Percentiles rank a stretch among this genome's conserved stretches.
These are phyloP conservation scores for Aquatica leii DNA, from an alignment of 2,888 invertebrate genomes.

Conservation along the genomic window DNA sequence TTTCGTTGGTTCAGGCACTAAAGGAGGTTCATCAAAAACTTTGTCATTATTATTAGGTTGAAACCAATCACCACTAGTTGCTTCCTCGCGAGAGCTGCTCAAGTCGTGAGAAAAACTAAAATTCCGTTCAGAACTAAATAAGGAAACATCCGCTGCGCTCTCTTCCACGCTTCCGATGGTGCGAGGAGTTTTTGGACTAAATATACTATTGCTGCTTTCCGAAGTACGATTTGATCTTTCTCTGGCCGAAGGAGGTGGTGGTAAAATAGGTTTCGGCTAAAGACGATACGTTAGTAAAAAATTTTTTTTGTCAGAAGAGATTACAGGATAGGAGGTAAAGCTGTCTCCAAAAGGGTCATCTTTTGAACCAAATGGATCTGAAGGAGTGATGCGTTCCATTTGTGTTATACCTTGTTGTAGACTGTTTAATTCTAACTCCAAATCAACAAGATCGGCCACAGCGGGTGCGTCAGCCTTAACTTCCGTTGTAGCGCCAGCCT, in stretches of 20 bases:
- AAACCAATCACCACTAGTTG: constrained; percentile 58
- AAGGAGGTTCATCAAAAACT: constrained; percentile 54
- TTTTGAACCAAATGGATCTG: constrained; percentile 69
- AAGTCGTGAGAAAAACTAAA: constrained; percentile 51
- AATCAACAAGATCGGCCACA: constrained; percentile 86
- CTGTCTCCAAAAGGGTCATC: constrained; percentile 81
- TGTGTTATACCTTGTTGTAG: constrained; percentile 87
- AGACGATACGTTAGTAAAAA: constrained; percentile 8
- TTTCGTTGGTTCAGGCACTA: constrained; percentile 46
- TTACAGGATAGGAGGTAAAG: constrained; percentile 67
- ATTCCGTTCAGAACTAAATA: constrained; percentile 45
- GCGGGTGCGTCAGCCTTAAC: constrained; percentile 61
- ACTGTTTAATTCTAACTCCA: constrained; percentile 87
- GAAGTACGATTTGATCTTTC: constrained; percentile 50
- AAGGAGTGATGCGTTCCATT: constrained; percentile 85
- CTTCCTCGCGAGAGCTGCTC: constrained; percentile 53
- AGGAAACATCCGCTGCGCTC: constrained; percentile 39
- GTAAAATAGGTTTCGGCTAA: constrained; percentile 50
- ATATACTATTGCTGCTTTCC: constrained; percentile 53
- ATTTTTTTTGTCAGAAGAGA: constrained; percentile 3
- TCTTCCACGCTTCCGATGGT: constrained; percentile 47
- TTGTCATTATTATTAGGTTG: constrained; percentile 53
- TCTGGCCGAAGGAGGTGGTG: constrained; percentile 54
- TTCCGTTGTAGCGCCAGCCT: constrained; percentile 40
- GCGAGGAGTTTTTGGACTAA: constrained; percentile 59